phyloP scores from a whole-genome alignment of 2,797 vertebrate genomes.

The Ctenochaetus hawaiiensis region DNA sequence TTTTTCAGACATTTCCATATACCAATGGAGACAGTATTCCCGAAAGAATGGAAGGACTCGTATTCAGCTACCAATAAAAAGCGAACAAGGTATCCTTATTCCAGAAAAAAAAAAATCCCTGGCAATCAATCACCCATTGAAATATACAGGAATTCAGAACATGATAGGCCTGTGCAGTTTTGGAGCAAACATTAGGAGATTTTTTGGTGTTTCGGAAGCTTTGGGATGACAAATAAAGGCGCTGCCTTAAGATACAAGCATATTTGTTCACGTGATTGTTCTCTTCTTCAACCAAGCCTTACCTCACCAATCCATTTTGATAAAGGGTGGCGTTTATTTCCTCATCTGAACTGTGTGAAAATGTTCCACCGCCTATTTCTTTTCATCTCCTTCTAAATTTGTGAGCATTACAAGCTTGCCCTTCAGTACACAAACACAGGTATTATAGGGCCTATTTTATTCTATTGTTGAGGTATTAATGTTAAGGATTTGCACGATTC shows the following conservation, averaged over 20 bases:
- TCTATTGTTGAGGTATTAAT: not conserved
- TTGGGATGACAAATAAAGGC: conserved; percentile 97
- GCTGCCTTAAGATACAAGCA: conserved; percentile 95
- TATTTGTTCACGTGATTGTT: conserved; percentile 98
- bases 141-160: conserved; percentile 79
- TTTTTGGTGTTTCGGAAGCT: conserved; percentile 88
- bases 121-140: conserved; percentile 85
- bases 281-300: conserved; percentile 89
- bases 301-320: conserved; percentile 88
- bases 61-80: conserved; percentile 99
- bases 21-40: conserved; percentile 96
- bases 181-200: conserved; percentile 85
- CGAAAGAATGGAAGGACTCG: conserved; percentile 97
- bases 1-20: conserved; percentile 98
- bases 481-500: conserved; percentile 8
- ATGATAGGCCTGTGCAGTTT: conserved; percentile 72
- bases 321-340: conserved; percentile 85
- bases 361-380: conserved; percentile 65
- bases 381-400: conserved; percentile 47
- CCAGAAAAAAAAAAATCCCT: conserved; percentile 83
- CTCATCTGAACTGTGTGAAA: conserved; percentile 76
- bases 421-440: conserved; percentile 38
- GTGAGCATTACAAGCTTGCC: conserved; percentile 31
- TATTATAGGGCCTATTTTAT: not conserved
- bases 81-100: conserved; percentile 90